Evolutionary conservation across 2,888 invertebrate species (phyloP).

Genomic region (Biston stratarius): DNA sequence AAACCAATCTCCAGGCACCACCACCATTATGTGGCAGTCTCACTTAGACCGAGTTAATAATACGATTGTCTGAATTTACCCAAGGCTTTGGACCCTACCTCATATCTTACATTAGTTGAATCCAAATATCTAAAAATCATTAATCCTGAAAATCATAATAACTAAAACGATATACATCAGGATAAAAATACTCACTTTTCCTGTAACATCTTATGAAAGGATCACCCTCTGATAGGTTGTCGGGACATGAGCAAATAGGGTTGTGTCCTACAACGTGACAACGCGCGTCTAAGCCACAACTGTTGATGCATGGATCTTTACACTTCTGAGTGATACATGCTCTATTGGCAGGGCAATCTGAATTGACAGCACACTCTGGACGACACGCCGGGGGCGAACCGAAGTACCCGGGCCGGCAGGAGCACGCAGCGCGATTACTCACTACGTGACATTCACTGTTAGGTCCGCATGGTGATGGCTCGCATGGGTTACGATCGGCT

Average conservation of each 20-base stretch:
- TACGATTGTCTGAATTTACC: too few species aligned
- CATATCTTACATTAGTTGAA: background rate
- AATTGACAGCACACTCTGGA: slow-evolving; percentile 92
- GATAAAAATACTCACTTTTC: slow-evolving; percentile 66
- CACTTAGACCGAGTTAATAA: background rate
- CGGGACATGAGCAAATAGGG: slow-evolving; percentile 91
- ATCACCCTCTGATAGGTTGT: slow-evolving; percentile 90
- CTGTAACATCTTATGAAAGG: slow-evolving; percentile 90
- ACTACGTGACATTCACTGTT: slow-evolving; percentile 91
- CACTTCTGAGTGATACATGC: slow-evolving; percentile 93
- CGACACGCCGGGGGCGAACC: slow-evolving; percentile 92
- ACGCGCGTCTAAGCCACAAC: slow-evolving; percentile 91
- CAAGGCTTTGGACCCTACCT: background rate
- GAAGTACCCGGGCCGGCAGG: slow-evolving; percentile 89
- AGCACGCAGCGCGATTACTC: slow-evolving; percentile 90
- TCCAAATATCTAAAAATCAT: background rate
- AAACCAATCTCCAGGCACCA: too few species aligned
- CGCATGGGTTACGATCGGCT: slow-evolving; percentile 87
- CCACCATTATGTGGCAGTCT: too few species aligned
- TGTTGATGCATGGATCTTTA: slow-evolving; percentile 91
- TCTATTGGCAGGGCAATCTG: slow-evolving; percentile 90
- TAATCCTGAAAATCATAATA: too few species aligned
- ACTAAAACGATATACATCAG: too few species aligned
- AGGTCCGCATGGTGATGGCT: slow-evolving; percentile 92
- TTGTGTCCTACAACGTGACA: slow-evolving; percentile 93